phyloP scores from a whole-genome alignment of 1,140 invertebrate species.

The Acromyrmex charruanus region DNA sequence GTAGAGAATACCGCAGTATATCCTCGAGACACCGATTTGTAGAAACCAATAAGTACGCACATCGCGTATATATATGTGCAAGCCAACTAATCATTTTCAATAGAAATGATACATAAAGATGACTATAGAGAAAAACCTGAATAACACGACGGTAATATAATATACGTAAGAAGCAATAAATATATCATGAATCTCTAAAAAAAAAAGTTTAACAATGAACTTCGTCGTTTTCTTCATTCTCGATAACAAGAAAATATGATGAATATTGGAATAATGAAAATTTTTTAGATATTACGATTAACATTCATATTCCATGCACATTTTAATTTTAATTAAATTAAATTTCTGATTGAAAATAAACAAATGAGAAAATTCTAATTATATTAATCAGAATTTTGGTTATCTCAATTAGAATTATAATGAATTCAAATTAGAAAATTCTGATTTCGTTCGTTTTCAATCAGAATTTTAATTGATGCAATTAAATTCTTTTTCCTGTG shows the following conservation, averaged over 20 bases:
- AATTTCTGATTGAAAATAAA: too few species aligned
- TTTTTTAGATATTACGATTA: neutral
- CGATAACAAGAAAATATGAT: neutral
- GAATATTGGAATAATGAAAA: neutral
- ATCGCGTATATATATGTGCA: neutral
- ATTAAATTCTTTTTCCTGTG: too few species aligned
- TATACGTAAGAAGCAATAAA: neutral
- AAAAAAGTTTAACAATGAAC: neutral
- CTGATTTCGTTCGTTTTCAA: too few species aligned
- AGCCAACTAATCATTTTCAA: slow-evolving; percentile 3
- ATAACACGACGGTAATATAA: neutral
- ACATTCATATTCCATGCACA: neutral
- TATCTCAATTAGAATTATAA: too few species aligned
- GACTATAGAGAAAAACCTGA: neutral
- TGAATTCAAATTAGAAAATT: too few species aligned
- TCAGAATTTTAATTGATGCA: too few species aligned
- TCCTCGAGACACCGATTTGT: neutral
- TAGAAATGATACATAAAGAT: slow-evolving; percentile 17
- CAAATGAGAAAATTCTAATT: too few species aligned
- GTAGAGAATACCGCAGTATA: slow-evolving; percentile 13
- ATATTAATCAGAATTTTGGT: too few species aligned
- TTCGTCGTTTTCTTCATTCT: neutral
- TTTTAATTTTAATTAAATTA: neutral
- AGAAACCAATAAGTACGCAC: neutral
- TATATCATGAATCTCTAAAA: neutral